Conservation (phyloP, 2,797 vertebrate species). For the Enteromius thamalakanensis region DNA sequence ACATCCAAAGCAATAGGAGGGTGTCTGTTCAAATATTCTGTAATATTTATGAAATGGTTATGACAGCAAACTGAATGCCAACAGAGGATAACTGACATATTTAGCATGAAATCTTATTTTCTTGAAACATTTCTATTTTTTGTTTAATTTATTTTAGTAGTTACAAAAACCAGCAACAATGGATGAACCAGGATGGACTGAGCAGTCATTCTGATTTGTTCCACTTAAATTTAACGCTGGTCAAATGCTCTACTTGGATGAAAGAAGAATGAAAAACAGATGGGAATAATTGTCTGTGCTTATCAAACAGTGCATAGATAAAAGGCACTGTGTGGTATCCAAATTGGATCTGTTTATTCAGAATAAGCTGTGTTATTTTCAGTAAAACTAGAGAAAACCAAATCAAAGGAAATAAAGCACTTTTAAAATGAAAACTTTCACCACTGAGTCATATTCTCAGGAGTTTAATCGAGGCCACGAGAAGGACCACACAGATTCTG, state of each 20-base stretch:
- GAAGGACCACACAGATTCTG: not conserved
- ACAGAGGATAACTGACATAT: not conserved
- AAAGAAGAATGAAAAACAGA: not conserved
- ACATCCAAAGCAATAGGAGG: not conserved
- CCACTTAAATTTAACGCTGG: not conserved
- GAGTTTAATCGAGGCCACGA: not conserved
- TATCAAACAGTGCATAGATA: not conserved
- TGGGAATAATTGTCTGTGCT: not conserved
- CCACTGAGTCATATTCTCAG: conserved; percentile 10
- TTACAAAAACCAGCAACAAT: not conserved
- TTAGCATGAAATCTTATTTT: not conserved
- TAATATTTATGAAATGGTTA: not conserved
- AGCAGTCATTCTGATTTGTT: not conserved
- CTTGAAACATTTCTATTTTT: not conserved
- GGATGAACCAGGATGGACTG: not conserved
- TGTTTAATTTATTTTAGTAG: too few relatives aligned
- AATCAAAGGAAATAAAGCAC: conserved; percentile 23
- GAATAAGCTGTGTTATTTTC: not conserved
- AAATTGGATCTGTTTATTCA: not conserved
- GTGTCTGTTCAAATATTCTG: not conserved
- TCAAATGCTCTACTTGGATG: not conserved
- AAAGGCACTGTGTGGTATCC: conserved; percentile 6
- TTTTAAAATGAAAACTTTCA: not conserved
- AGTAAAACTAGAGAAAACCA: not conserved
- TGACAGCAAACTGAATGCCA: not conserved